A percentile compares a stretch with the other conserved stretches of the same genome.
Conservation (phyloP, 1,140 invertebrate genomes). For the Prorops nasuta region DNA sequence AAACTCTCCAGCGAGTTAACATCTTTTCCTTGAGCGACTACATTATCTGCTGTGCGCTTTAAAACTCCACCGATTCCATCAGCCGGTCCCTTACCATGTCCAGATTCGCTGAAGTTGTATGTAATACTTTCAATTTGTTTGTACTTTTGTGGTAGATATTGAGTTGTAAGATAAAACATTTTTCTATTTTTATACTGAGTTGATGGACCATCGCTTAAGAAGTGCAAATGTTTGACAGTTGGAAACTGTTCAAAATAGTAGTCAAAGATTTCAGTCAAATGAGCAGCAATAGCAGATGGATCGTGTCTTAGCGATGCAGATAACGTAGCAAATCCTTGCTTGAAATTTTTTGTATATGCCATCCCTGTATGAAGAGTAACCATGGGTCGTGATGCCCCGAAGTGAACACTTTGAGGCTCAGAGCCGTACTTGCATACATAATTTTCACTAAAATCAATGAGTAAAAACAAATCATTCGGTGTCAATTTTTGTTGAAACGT, state of each 20-base stretch:
- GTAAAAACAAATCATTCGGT: slow-evolving; percentile 10
- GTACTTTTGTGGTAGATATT: slow-evolving; percentile 10
- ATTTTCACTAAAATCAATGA: slow-evolving; percentile 27
- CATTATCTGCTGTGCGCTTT: slow-evolving; percentile 5
- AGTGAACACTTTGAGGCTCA: slow-evolving; percentile 22
- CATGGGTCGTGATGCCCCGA: slow-evolving; percentile 16
- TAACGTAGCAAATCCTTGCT: slow-evolving; percentile 17
- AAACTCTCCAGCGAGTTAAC: neutral
- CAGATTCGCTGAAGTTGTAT: slow-evolving; percentile 40
- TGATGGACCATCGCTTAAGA: slow-evolving; percentile 20
- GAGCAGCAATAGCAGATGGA: slow-evolving; percentile 13
- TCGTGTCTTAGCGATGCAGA: slow-evolving; percentile 21
- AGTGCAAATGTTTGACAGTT: slow-evolving; percentile 4
- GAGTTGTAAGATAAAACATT: slow-evolving; percentile 17
- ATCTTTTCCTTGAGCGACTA: neutral
- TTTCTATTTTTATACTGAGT: slow-evolving; percentile 21
- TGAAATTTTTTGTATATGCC: slow-evolving; percentile 12
- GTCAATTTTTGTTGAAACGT: slow-evolving; percentile 8
- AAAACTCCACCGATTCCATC: slow-evolving; percentile 28
- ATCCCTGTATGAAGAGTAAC: slow-evolving; percentile 20
- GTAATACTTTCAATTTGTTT: slow-evolving; percentile 6
- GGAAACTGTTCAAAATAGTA: slow-evolving; percentile 1
- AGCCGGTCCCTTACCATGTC: slow-evolving; percentile 41
- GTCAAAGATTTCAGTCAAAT: slow-evolving; percentile 2
- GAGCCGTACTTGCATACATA: slow-evolving; percentile 20